phyloP scores from a whole-genome alignment of 1,140 invertebrate genomes.

The Pseudomyrmex sp. region DNA sequence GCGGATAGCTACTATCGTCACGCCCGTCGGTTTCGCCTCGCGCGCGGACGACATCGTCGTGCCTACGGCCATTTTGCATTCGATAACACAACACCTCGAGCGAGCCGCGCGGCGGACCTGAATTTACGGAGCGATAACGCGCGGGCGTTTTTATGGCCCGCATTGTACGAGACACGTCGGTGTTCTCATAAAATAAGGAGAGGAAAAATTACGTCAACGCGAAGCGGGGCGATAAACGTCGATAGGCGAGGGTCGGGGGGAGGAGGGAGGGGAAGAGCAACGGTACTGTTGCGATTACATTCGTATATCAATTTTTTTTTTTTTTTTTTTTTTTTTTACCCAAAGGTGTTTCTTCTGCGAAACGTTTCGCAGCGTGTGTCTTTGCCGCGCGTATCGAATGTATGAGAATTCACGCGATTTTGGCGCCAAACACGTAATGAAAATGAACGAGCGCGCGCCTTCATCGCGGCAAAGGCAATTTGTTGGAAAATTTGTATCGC shows the following conservation, averaged over 20 bases:
- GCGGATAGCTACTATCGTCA: slow-evolving; percentile 55
- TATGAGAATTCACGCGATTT: not conserved
- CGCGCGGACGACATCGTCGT: not conserved
- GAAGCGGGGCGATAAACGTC: not conserved
- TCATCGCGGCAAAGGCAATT: too few relatives aligned
- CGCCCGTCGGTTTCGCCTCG: slow-evolving; percentile 27
- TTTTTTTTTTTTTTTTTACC: not conserved
- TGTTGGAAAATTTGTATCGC: not conserved
- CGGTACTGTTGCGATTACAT: not conserved
- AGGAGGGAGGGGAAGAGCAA: too few relatives aligned
- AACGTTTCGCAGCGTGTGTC: too few relatives aligned
- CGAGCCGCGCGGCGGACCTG: slow-evolving; percentile 10
- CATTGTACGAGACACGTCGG: slow-evolving; percentile 35
- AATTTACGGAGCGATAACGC: slow-evolving; percentile 53
- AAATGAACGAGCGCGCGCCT: not conserved
- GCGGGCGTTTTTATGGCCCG: slow-evolving; percentile 50
- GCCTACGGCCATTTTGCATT: slow-evolving; percentile 54
- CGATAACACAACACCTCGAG: slow-evolving; percentile 47
- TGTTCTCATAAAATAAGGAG: not conserved
- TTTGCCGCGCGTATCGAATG: not conserved
- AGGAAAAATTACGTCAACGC: slow-evolving; percentile 2
- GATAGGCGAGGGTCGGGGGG: not conserved
- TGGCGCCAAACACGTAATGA: not conserved
- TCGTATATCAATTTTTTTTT: not conserved
- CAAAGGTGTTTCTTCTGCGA: too few relatives aligned